These are phyloP conservation scores for Nymphalis c-album DNA, from an alignment of 2,888 invertebrate genomes.

Conservation along the genomic window DNA sequence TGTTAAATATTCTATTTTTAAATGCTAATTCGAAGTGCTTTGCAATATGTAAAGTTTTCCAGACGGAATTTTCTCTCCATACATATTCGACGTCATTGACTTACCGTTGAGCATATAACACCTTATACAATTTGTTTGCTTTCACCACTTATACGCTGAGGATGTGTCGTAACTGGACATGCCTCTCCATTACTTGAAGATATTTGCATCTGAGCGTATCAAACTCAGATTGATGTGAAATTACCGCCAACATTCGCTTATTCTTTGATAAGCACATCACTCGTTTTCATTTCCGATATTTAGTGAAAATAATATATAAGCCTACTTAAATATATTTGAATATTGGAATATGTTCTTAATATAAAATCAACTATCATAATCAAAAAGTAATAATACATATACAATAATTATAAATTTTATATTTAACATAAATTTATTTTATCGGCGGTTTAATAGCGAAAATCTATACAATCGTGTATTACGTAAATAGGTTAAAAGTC, in stretches of 20 bases:
- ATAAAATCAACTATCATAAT: too few species aligned
- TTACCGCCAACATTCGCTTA: neutral
- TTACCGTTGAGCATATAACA: slow-evolving; percentile 42
- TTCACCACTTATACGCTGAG: slow-evolving; percentile 58
- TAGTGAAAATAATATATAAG: neutral
- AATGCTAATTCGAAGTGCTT: neutral
- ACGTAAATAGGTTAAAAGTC: slow-evolving; percentile 10
- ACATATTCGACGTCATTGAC: slow-evolving; percentile 36
- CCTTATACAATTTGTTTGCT: slow-evolving; percentile 68
- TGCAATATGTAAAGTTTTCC: slow-evolving; percentile 7
- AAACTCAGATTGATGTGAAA: slow-evolving; percentile 2
- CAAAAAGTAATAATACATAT: too few species aligned
- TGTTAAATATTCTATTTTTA: neutral
- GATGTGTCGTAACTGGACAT: slow-evolving; percentile 53
- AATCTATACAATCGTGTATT: neutral
- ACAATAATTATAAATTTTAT: neutral
- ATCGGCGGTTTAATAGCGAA: neutral
- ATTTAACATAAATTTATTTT: neutral
- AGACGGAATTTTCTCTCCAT: slow-evolving; percentile 40
- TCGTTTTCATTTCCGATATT: neutral
- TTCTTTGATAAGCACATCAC: neutral
- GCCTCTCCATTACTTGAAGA: slow-evolving; percentile 12
- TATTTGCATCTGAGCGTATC: slow-evolving; percentile 16
- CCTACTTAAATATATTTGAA: neutral
- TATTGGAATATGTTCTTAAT: neutral